Evolutionary conservation across 2,888 invertebrate genomes (phyloP).

Genomic region (Artemia sp.): DNA sequence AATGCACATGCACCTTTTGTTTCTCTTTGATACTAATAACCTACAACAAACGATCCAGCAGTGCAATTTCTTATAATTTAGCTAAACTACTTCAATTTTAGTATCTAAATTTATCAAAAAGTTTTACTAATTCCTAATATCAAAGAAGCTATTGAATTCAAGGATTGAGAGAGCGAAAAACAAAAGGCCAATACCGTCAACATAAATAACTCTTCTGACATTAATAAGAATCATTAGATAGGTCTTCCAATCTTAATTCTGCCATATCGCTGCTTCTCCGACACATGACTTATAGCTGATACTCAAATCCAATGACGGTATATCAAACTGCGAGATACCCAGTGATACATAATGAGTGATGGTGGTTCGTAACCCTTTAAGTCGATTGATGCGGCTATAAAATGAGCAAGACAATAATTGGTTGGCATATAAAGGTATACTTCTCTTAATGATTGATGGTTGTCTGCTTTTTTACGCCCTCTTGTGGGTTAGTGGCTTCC

Average conservation of each 20-base stretch:
- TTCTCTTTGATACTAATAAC: too few species aligned
- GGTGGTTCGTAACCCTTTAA: conserved; percentile 10
- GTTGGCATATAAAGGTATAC: background rate
- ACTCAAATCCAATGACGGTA: conserved; percentile 8
- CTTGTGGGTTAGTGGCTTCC: too few species aligned
- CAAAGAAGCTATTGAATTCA: conserved; percentile 4
- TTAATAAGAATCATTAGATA: conserved; percentile 11
- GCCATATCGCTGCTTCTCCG: conserved; percentile 14
- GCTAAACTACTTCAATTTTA: too few species aligned
- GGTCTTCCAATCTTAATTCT: conserved; percentile 12
- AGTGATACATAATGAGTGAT: conserved; percentile 9
- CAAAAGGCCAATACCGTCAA: conserved; percentile 11
- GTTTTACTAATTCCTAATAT: too few species aligned
- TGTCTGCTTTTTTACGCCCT: too few species aligned
- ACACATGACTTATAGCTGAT: conserved; percentile 4
- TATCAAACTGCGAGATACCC: conserved; percentile 12
- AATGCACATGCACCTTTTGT: too few species aligned
- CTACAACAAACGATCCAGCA: too few species aligned
- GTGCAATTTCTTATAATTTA: too few species aligned
- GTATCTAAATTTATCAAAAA: too few species aligned
- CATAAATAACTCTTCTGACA: conserved; percentile 10
- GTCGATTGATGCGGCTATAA: conserved; percentile 10
- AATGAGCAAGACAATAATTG: conserved; percentile 11
- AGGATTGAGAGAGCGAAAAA: background rate
- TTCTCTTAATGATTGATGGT: too few species aligned